These are phyloP conservation scores for Hoplostethus atlanticus DNA, from an alignment of 2,797 vertebrate genomes.

Conservation along the genomic window DNA sequence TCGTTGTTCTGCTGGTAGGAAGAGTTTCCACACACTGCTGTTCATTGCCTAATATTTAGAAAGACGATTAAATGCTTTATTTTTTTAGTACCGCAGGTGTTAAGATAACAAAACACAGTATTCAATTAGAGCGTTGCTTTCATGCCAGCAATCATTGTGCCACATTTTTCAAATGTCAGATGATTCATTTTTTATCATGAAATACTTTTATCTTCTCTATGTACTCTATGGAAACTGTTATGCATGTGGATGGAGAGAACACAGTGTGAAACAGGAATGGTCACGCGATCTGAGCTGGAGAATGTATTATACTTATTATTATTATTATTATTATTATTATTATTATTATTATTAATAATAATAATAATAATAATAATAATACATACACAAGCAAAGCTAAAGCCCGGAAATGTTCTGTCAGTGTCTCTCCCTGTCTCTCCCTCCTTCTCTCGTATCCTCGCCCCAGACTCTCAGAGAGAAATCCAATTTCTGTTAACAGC, in stretches of 20 bases:
- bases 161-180: constrained; percentile 56
- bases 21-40: constrained; percentile 8
- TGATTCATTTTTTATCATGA: constrained; percentile 46
- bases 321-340: no score
- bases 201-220: constrained; percentile 22
- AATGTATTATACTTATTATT: constrained; percentile 39
- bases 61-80: constrained; percentile 38
- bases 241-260: constrained; percentile 2
- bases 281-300: constrained; percentile 18
- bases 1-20: neutral
- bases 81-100: constrained; percentile 31
- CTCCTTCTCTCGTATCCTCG: constrained; percentile 39
- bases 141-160: constrained; percentile 40
- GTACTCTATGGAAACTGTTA: constrained; percentile 1
- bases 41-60: constrained; percentile 31
- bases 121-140: constrained; percentile 50
- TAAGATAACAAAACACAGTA: constrained; percentile 22
- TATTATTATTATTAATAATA: no score
- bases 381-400: constrained; percentile 32
- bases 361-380: constrained; percentile 22
- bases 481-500: constrained; percentile 81
- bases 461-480: constrained; percentile 72
- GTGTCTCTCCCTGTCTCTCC: constrained; percentile 36
- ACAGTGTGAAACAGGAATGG: constrained; percentile 10
- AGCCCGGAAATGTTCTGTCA: constrained; percentile 55